These are phyloP conservation scores for Chlorops oryzae DNA, from an alignment of 1,140 invertebrate species.

Conservation along the genomic window DNA sequence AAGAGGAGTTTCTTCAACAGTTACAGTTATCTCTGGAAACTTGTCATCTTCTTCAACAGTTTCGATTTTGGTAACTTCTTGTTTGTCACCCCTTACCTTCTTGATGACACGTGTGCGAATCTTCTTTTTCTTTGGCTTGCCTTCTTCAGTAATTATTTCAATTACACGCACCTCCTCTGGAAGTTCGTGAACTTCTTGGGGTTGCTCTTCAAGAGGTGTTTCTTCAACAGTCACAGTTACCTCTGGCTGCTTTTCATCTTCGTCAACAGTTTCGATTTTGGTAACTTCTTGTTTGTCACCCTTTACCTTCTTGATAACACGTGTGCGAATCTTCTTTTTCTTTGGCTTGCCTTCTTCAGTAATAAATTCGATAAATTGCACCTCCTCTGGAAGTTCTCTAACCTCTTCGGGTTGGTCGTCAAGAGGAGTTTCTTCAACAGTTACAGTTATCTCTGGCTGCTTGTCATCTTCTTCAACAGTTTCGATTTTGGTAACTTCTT, in stretches of 20 bases:
- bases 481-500: slow-evolving; percentile 21
- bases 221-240: slow-evolving; percentile 16
- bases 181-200: background rate
- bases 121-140: slow-evolving; percentile 17
- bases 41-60: slow-evolving; percentile 29
- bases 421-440: slow-evolving; percentile 11
- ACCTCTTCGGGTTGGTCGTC: background rate
- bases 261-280: slow-evolving; percentile 30
- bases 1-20: slow-evolving; percentile 19
- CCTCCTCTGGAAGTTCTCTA: slow-evolving; percentile 3
- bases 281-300: slow-evolving; percentile 27
- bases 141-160: slow-evolving; percentile 27
- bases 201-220: slow-evolving; percentile 9
- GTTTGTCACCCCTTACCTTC: slow-evolving; percentile 11
- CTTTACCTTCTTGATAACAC: slow-evolving; percentile 25
- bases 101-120: slow-evolving; percentile 13
- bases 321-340: slow-evolving; percentile 33
- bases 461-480: slow-evolving; percentile 29
- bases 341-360: slow-evolving; percentile 19
- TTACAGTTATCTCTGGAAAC: slow-evolving; percentile 26
- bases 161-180: slow-evolving; percentile 35
- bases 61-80: slow-evolving; percentile 21
- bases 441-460: slow-evolving; percentile 24
- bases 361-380: background rate
- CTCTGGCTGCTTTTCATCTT: slow-evolving; percentile 25